phyloP scores from a whole-genome alignment of 2,888 invertebrate genomes.

The Mesorhabditis belari region DNA sequence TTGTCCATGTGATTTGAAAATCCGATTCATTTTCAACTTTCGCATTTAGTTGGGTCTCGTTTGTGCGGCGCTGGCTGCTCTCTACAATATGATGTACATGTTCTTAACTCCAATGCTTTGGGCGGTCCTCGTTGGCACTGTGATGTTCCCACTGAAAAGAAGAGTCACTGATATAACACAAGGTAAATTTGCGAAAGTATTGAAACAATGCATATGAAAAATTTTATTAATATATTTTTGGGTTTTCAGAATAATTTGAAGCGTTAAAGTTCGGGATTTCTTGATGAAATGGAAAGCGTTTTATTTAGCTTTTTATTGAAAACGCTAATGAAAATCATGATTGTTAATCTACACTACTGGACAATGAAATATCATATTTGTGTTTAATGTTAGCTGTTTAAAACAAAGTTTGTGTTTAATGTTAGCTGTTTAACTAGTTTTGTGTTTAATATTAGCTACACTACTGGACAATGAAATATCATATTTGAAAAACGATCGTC shows the following conservation, averaged over 20 bases:
- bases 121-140: constrained; percentile 92
- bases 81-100: constrained; percentile 62
- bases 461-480: too few species aligned
- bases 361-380: too few species aligned
- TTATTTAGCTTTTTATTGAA: too few species aligned
- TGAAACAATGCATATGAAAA: neutral
- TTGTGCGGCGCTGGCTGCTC: constrained; percentile 66
- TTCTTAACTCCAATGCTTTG: constrained; percentile 79
- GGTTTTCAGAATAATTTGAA: too few species aligned
- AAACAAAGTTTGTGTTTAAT: too few species aligned
- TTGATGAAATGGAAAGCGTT: constrained; percentile 12
- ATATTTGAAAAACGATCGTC: too few species aligned
- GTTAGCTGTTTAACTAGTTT: too few species aligned
- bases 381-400: too few species aligned
- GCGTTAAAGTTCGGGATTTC: neutral
- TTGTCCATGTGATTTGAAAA: too few species aligned
- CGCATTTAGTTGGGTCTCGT: constrained; percentile 39
- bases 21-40: neutral
- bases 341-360: too few species aligned
- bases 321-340: too few species aligned
- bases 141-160: constrained; percentile 87
- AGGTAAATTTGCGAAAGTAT: constrained; percentile 8
- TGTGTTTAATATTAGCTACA: too few species aligned
- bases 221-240: neutral
- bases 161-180: constrained; percentile 64